These are phyloP conservation scores for Zoanthus solanderi DNA, from an alignment of 92 coral and sea anemone genomes.

Conservation along the genomic window DNA sequence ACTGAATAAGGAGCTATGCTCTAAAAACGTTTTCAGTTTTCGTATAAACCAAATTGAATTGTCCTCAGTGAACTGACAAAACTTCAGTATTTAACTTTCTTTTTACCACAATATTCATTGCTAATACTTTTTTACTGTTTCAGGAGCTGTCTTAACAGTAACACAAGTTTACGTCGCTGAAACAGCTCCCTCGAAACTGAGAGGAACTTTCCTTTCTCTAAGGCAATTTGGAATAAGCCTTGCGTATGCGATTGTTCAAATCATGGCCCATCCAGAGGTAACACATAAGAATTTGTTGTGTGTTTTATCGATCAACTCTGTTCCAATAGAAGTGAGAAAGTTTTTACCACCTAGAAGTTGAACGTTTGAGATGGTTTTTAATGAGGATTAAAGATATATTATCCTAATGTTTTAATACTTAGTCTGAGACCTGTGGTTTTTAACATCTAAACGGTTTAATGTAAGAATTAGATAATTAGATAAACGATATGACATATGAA, in stretches of 20 bases:
- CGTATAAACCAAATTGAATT: too few species aligned
- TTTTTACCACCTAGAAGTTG: not conserved
- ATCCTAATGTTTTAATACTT: too few species aligned
- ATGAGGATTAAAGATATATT: too few species aligned
- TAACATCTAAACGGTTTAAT: too few species aligned
- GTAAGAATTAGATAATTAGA: too few species aligned
- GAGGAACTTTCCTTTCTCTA: slow-evolving; percentile 9
- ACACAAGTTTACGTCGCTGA: slow-evolving; percentile 39
- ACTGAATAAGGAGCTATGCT: too few species aligned
- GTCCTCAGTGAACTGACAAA: too few species aligned
- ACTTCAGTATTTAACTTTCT: too few species aligned
- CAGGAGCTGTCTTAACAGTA: slow-evolving; percentile 32
- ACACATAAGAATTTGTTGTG: not conserved
- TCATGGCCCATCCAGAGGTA: slow-evolving; percentile 49
- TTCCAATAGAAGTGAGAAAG: too few species aligned
- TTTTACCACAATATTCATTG: not conserved
- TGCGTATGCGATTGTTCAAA: not conserved
- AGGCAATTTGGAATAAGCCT: not conserved
- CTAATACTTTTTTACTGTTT: not conserved
- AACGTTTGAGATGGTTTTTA: not conserved
- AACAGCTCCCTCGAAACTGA: not conserved
- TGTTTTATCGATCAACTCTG: not conserved
- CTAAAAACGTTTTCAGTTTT: too few species aligned
- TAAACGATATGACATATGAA: too few species aligned
- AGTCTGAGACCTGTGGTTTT: too few species aligned